These are phyloP conservation scores for Laticauda laticaudata DNA, from an alignment of 2,113 vertebrate genomes.

Conservation along the genomic window DNA sequence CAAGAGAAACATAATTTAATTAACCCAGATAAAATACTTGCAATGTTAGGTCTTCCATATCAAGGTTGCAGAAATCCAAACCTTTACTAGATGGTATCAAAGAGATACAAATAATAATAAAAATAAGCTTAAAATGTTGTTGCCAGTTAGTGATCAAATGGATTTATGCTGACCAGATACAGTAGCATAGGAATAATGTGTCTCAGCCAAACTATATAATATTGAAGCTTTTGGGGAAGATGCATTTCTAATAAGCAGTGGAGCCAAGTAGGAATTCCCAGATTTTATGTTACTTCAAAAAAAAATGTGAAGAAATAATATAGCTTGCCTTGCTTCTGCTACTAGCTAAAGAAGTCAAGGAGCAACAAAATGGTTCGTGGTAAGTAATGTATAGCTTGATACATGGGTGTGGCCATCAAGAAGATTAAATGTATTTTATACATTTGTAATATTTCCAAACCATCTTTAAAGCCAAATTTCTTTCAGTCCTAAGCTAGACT, in stretches of 20 bases:
- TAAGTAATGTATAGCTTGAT: not conserved
- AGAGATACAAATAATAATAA: not conserved
- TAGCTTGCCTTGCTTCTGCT: not conserved
- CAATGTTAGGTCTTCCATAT: not conserved
- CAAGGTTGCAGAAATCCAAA: not conserved
- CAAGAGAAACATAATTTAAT: not conserved
- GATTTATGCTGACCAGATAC: not conserved
- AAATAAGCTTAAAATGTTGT: not conserved
- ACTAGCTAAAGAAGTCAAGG: not conserved
- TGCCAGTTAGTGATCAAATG: not conserved
- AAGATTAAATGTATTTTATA: not conserved
- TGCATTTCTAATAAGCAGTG: not conserved
- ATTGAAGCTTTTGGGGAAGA: not conserved
- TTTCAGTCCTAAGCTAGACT: not conserved
- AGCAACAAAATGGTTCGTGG: not conserved
- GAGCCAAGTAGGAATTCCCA: not conserved
- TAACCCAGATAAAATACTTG: not conserved
- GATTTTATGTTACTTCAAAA: not conserved
- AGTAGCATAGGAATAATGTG: not conserved
- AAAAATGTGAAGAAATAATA: not conserved
- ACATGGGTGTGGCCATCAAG: not conserved
- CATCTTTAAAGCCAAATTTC: not conserved
- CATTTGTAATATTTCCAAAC: not conserved
- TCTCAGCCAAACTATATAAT: not conserved
- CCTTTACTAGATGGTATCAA: not conserved